phyloP scores from a whole-genome alignment of 2,797 vertebrate genomes.

The Oceanodroma leucorhoa region DNA sequence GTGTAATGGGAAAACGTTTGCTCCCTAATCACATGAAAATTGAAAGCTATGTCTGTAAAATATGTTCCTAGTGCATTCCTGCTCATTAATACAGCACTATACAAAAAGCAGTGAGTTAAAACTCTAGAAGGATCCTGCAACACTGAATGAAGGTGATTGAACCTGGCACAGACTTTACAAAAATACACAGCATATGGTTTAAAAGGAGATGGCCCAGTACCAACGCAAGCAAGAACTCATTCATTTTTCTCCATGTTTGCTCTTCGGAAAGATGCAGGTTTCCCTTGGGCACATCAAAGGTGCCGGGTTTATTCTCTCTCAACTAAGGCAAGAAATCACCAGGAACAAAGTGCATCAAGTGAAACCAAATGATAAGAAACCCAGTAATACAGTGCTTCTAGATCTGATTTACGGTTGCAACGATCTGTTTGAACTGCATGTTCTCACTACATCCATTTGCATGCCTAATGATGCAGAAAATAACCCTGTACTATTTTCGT shows the following conservation, averaged over 20 bases:
- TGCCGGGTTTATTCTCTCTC: background rate
- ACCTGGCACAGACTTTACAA: constrained; percentile 43
- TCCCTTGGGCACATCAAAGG: constrained; percentile 28
- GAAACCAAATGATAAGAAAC: constrained; percentile 43
- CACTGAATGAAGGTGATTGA: constrained; percentile 48
- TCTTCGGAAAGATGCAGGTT: constrained; percentile 35
- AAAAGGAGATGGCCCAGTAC: constrained; percentile 48
- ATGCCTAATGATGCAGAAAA: constrained; percentile 66
- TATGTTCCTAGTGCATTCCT: background rate
- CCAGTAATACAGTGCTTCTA: background rate
- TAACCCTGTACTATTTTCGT: constrained; percentile 41
- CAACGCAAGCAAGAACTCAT: constrained; percentile 57
- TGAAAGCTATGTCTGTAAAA: constrained; percentile 21
- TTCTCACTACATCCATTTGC: constrained; percentile 58
- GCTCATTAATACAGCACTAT: background rate
- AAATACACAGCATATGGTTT: constrained; percentile 55
- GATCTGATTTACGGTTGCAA: constrained; percentile 44
- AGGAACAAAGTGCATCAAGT: constrained; percentile 43
- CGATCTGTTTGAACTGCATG: constrained; percentile 51
- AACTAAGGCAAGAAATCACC: background rate
- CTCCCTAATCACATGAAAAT: constrained; percentile 28
- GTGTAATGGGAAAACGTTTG: background rate
- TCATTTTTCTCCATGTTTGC: constrained; percentile 56
- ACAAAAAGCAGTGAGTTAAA: background rate
- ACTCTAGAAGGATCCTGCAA: constrained; percentile 34